Evolutionary conservation across 2,113 vertebrate species (phyloP), one percentile per base, ranked within the genome.

Genomic region (Clinocottus analis): DNA sequence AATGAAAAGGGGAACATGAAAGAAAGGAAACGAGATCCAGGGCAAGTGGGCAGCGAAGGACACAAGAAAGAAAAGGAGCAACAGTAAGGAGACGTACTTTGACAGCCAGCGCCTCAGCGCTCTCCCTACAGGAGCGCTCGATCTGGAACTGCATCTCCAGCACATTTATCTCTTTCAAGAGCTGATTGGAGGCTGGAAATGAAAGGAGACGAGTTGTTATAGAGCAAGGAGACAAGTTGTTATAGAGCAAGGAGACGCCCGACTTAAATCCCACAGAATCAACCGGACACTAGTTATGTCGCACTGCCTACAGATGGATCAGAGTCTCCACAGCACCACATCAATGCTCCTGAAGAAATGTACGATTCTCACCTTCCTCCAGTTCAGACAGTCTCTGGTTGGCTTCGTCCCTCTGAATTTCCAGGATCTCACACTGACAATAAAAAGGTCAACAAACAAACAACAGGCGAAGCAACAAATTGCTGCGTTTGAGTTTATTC

Each of bases 121-220:
- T 94, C 81, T 94, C 93, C 74, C 93, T 87, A 60, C 95, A 95
- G 2, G 74, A 91, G 4, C 90, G 87, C 37, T 97, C 95, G 0
- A 94, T 87, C 87, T 96, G 92, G 75, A 93, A 93, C 91, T 96
- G 93, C 0, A 84, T 70, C 89, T 97, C 95, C 82, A 97, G 82
- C 0, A 92, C 81, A 0, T 88, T 88, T 2, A 96, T 92, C 90
- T 96, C 94, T 0, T 93, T 94, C 79, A 96, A 87, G 55, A 96
- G 92, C 14, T 91, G 94, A 88, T 63, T 83, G 0, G 96, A 96
- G 0, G 86, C 96, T 96, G 56, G 4, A n/a, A 5, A 58, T 2
- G 5, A 35, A 72, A 69, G 29, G 0, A 68, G 31, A 11, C 5
- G 5, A 21, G n/a, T 4, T 8, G 5, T 67, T 63, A 68, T 1